Base-by-base conservation (phyloP, 1,140 invertebrate species). In the Pentalonia nigronervosa region DNA sequence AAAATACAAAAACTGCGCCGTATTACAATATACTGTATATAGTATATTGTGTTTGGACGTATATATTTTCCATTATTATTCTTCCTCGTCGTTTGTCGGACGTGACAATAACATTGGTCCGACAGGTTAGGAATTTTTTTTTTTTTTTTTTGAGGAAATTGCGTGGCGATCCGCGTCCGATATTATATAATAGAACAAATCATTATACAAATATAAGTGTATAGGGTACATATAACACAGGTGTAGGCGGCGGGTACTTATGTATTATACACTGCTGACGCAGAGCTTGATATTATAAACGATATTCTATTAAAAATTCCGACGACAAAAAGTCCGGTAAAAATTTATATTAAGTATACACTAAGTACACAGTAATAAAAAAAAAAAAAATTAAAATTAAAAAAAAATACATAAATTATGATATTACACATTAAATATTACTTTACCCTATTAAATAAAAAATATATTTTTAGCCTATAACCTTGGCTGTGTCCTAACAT, bases 41-140 rank as follows among this genome's bases (percentile, higher is more conserved):
- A 76, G n/a, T 76, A 30, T 76, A 14, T 76, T 76, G 41, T n/a
- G 60, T 76, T 11, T 76, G 60, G 20, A 20, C 4, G 50, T 76
- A 50, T 48, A 48, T 36, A n/a, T 88, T 88, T 88, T 88, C 86
- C 45, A 88, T 88, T 88, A 76, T 48, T 84, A 84, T 84, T 87
- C 48, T 88, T 48, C 47, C 45, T 47, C 84, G 45, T 87, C n/a
- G 30, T 88, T 88, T 48, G 86, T 88, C 45, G 86, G 45, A 48
- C 47, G 25, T 3, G 84, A 48, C 47, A n/a, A 88, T 45, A 87
- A 56, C 60, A 41, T 25, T 76, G 25, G 34, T 30, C 34, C 90
- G 90, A 67, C 21, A 76, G 60, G 89, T 25, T 21, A 34, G 56
- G 20, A 14, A 45, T 41, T 60, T 60, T 76, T 91, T 41, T 41